A percentile compares a stretch with the other conserved stretches of the same genome.
Evolutionary conservation across 2,888 invertebrate genomes (phyloP).

Genomic region (Rotaria sp.): DNA sequence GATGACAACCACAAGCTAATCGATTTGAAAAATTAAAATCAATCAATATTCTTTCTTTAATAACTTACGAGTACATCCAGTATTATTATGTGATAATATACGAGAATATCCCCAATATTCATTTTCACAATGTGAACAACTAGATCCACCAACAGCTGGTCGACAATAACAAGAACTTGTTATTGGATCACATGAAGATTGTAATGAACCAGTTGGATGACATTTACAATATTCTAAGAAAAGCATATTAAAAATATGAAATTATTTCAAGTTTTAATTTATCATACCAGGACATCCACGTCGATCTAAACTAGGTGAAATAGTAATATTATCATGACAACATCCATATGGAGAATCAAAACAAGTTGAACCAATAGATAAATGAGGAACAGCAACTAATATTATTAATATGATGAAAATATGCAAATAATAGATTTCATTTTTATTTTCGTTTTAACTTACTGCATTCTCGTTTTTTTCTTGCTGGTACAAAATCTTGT

Average conservation of each 20-base stretch:
- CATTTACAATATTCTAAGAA: not conserved
- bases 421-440: not conserved
- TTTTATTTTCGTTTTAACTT: not conserved
- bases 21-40: not conserved
- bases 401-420: not conserved
- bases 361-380: not conserved
- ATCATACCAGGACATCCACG: constrained; percentile 20
- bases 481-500: not conserved
- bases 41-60: not conserved
- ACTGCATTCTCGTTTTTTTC: constrained; percentile 29
- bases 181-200: not conserved
- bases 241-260: not conserved
- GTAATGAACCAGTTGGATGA: not conserved
- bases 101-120: constrained; percentile 26
- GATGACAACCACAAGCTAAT: constrained; percentile 27
- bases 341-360: not conserved
- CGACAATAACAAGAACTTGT: not conserved
- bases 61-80: constrained; percentile 20
- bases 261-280: not conserved
- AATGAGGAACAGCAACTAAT: not conserved
- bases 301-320: not conserved
- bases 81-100: constrained; percentile 13
- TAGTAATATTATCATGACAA: constrained; percentile 21
- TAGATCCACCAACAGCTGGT: constrained; percentile 17
- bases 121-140: constrained; percentile 27